Base-by-base conservation (phyloP, 1,140 invertebrate genomes). In the Drosophila mojavensis region DNA sequence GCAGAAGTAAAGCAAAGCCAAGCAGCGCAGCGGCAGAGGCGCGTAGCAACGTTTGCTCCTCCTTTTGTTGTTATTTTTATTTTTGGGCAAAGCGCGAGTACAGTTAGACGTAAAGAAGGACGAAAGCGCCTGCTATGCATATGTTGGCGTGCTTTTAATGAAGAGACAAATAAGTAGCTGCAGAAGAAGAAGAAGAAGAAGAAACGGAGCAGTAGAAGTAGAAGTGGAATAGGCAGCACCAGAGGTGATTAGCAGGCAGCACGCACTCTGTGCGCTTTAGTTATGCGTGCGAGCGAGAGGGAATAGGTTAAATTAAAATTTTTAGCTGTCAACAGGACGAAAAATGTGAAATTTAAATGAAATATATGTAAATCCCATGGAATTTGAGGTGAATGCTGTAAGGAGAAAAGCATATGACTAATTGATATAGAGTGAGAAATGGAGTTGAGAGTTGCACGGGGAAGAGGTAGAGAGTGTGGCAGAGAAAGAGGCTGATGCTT, bases 71-170 rank as follows among this genome's bases (percentile, higher is more conserved):
- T 30, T 59, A 15, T 60, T 39, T 9, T 41, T 15, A 15, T 55
- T 13, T 62, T 47, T 69, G 36, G 17, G 47, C 17, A 28, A 24
- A 11, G 36, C 33, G 47, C 36, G 64, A 54, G 66, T 58, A 75
- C 51, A 74, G 71, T 69, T 67, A 72, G 63, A 48, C 54, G 69
- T 60, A 74, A 69, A 74, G 62, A 74, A 74, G 66, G 71, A 74
- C 55, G 51, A 60, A 68, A 26, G 43, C 45, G 9, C 26, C 5
- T 61, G 17, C 45, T 9, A 28, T 39, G 53, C 43, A 5, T 58
- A 15, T 55, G 36, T 56, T 33, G 55, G 30, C 17, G n/a, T 30
- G 56, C 58, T 50, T 51, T 74, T 69, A 69, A 74, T 62, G 65
- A 69, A 74, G 65, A 68, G 50, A 69, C 50, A 73, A 58, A 36